Conservation (phyloP, 2,797 vertebrate genomes). For the Gadopsis bispinosus region DNA sequence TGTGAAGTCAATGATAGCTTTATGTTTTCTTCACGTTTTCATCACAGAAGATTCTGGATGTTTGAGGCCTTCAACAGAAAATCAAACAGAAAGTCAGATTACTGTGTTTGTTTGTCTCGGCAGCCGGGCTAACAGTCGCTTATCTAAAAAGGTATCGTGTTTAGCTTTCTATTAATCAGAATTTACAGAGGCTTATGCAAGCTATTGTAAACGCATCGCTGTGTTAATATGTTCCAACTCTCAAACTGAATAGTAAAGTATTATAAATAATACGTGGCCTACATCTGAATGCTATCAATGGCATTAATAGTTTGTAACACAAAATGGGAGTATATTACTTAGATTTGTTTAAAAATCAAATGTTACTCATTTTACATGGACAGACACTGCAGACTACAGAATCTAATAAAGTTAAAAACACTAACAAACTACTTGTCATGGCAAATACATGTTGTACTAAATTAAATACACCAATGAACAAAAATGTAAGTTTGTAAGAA, state of each 20-base stretch:
- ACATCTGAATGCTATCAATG: background rate
- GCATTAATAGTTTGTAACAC: background rate
- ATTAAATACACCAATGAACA: background rate
- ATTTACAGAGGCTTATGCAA: background rate
- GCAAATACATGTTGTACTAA: background rate
- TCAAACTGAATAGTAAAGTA: background rate
- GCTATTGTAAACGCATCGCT: background rate
- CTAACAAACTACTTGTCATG: background rate
- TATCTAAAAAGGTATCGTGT: conserved; percentile 15
- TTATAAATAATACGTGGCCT: background rate
- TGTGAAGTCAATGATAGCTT: background rate
- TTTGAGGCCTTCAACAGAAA: conserved; percentile 12
- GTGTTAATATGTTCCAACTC: background rate
- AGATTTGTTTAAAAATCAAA: background rate
- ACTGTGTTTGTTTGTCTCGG: conserved; percentile 6
- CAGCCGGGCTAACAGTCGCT: background rate
- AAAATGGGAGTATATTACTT: background rate
- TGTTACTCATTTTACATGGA: background rate
- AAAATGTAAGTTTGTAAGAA: background rate
- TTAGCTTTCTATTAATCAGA: conserved; percentile 16
- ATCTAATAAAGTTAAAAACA: background rate
- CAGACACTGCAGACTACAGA: background rate
- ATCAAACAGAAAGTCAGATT: conserved; percentile 34
- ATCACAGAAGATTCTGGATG: conserved; percentile 1
- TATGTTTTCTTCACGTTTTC: background rate